Percentiles rank a stretch among this genome's conserved stretches.
Conservation (phyloP, 2,797 vertebrate genomes). For the Sebastes kiyomatsui region DNA sequence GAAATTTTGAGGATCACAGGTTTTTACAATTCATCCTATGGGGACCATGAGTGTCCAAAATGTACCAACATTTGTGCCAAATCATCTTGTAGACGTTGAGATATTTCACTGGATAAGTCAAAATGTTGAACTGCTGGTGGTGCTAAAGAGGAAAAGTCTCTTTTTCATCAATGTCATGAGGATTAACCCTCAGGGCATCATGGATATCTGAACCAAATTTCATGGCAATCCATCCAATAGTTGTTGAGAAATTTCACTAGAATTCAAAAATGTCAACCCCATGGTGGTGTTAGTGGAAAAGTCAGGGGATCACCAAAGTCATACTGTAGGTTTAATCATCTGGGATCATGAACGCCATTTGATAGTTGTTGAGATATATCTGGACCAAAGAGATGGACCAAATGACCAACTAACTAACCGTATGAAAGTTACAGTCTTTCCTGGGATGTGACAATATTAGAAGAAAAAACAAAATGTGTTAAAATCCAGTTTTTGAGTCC, state of each 20-base stretch:
- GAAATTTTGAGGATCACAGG: not conserved
- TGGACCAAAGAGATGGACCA: not conserved
- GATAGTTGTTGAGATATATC: not conserved
- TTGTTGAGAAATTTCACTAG: not conserved
- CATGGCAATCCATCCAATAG: not conserved
- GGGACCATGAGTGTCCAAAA: not conserved
- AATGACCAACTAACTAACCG: not conserved
- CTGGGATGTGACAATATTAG: not conserved
- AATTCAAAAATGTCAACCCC: not conserved
- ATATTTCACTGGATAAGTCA: not conserved
- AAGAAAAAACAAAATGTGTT: not conserved
- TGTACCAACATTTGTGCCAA: not conserved
- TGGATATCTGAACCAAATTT: not conserved
- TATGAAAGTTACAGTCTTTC: not conserved
- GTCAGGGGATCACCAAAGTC: not conserved
- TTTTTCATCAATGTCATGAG: too few relatives aligned
- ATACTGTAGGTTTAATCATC: not conserved
- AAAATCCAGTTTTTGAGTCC: conserved; percentile 3
- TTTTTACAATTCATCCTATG: not conserved
- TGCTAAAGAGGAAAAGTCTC: not conserved
- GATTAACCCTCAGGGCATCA: too few relatives aligned
- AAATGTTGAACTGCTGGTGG: not conserved
- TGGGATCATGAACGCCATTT: not conserved
- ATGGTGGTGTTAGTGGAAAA: not conserved
- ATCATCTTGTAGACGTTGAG: not conserved